Evolutionary conservation across 2,888 invertebrate genomes (phyloP), one percentile per base, ranked within the genome.

Genomic region (Leucania comma): DNA sequence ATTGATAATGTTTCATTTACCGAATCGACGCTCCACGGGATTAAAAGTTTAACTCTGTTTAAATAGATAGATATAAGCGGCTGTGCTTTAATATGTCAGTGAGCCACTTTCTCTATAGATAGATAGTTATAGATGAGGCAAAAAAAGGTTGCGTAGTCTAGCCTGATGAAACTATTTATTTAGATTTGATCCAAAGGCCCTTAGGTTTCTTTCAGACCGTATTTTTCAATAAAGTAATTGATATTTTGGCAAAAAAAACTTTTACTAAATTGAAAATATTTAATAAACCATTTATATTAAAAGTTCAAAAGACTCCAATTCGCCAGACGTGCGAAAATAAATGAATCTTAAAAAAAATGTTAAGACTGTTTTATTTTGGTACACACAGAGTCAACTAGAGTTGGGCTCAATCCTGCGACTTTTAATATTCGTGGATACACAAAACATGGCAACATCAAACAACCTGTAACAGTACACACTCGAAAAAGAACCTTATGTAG

Each of bases 361-460:
- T 53, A 46, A 56, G 1, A 6, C 12, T 3, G 29, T 29, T 72
- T 20, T 32, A 56, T 63, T 63, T 54, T 26, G 53, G n/a, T 24
- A 51, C 12, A 17, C 12, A 22, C 57, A 38, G 42, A 64, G 50
- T 73, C 46, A 53, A 73, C 20, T 71, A 26, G 38, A 64, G 26
- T 51, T 22, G 46, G 59, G 8, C 38, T 59, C 72, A 79, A 81
- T 64, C 69, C 59, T 58, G 64, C 59, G 69, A 68, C 64, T 77
- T 67, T 73, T 77, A 65, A 80, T 77, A 81, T 77, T 71, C 72
- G 67, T 63, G 50, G 68, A 62, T 65, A 72, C 53, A 54, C 48
- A 75, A 72, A 73, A 69, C 77, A 72, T 50, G 14, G 68, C 42
- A 46, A 76, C 84, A 76, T 83, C 80, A 83, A 83, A 83, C 77